Percentiles rank a stretch among this genome's conserved stretches.
Evolutionary conservation across 2,888 invertebrate species (phyloP).

Genomic region (Neoascia interrupta): DNA sequence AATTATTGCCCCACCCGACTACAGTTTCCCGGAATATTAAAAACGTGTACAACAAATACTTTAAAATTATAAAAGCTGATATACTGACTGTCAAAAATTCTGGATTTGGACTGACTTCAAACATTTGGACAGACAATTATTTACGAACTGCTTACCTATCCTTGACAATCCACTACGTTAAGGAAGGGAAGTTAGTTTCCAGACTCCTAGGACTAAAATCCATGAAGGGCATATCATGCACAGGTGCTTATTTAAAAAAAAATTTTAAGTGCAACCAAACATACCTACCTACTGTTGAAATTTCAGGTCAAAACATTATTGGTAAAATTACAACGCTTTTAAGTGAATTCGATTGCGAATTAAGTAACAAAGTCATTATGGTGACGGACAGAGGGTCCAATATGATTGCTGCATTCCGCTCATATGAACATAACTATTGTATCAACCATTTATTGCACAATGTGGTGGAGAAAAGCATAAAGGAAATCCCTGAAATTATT

Average conservation of each 20-base stretch:
- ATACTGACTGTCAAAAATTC: no score
- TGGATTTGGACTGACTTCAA: constrained; percentile 58
- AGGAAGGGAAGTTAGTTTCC: constrained; percentile 42
- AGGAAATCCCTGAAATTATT: constrained; percentile 14
- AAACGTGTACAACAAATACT: no score
- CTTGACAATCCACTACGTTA: constrained; percentile 51
- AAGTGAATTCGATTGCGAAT: constrained; percentile 36
- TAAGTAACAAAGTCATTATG: constrained; percentile 13
- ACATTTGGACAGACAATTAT: constrained; percentile 52
- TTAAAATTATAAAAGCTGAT: no score
- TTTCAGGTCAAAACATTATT: constrained; percentile 46
- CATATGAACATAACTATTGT: constrained; percentile 21
- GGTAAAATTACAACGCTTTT: constrained; percentile 40
- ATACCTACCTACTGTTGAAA: no score
- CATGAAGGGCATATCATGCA: constrained; percentile 32
- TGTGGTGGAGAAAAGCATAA: constrained; percentile 21
- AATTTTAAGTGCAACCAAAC: no score
- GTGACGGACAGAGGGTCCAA: constrained; percentile 30
- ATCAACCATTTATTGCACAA: constrained; percentile 34
- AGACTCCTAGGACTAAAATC: constrained; percentile 50
- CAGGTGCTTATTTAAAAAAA: constrained; percentile 28
- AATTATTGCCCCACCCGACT: no score
- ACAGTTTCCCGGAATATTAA: no score
- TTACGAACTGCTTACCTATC: constrained; percentile 44
- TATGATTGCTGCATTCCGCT: constrained; percentile 22